phyloP scores from a whole-genome alignment of 2,797 vertebrate species.

The Spondyliosoma cantharus region DNA sequence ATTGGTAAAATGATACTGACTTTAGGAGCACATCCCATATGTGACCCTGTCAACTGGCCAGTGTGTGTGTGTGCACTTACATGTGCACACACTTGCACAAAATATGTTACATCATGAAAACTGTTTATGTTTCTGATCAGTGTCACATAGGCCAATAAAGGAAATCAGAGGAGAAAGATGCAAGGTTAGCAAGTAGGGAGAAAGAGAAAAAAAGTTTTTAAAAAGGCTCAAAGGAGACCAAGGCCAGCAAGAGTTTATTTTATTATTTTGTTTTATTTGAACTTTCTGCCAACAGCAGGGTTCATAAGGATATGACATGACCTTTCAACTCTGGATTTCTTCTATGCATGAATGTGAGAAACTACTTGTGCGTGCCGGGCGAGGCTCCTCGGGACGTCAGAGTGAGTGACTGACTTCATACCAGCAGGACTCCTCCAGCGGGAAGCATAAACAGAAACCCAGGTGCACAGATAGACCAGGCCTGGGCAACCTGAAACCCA shows the following conservation, averaged over 20 bases:
- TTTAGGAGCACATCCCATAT: conserved; percentile 74
- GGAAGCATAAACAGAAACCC: conserved; percentile 56
- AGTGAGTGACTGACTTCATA: conserved; percentile 47
- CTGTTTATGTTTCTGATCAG: conserved; percentile 71
- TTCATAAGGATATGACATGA: conserved; percentile 64
- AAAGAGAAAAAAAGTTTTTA: not conserved
- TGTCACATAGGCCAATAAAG: conserved; percentile 58
- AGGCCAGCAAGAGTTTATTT: conserved; percentile 2
- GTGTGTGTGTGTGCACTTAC: conserved; percentile 13
- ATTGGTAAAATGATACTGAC: conserved; percentile 74
- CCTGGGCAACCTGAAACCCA: conserved; percentile 58
- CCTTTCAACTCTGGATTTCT: conserved; percentile 16
- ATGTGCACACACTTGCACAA: conserved; percentile 46
- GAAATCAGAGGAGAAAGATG: conserved; percentile 23
- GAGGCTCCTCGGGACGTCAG: conserved; percentile 17
- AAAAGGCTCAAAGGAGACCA: conserved; percentile 19
- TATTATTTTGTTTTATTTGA: conserved; percentile 45
- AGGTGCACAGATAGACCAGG: conserved; percentile 59
- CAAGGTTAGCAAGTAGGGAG: conserved; percentile 12
- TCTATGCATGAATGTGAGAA: conserved; percentile 37
- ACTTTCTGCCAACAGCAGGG: conserved; percentile 60
- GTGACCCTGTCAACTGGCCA: conserved; percentile 69
- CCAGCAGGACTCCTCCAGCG: conserved; percentile 42
- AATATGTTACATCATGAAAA: conserved; percentile 61
- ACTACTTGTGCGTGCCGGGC: conserved; percentile 2